A percentile compares a stretch with the other conserved stretches of the same genome.
Conservation (phyloP, 2,888 invertebrate genomes). For the Coecobrya sp. region DNA sequence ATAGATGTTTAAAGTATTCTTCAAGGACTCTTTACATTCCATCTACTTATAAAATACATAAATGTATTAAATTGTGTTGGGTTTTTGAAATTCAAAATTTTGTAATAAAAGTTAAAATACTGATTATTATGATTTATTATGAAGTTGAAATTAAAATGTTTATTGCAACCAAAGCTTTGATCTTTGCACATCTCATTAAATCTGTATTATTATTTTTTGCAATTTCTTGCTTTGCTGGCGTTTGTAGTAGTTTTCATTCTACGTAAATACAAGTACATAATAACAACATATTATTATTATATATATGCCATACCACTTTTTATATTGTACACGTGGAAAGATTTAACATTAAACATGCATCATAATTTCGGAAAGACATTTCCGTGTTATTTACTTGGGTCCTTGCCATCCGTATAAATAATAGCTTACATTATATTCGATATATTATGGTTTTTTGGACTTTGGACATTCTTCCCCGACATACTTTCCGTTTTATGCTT, state of each 20-base stretch:
- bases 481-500: not conserved
- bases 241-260: too few relatives aligned
- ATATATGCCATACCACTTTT: too few relatives aligned
- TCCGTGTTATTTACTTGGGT: slow-evolving; percentile 13
- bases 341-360: not conserved
- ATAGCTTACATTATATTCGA: not conserved
- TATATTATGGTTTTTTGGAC: too few relatives aligned
- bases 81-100: slow-evolving; percentile 26
- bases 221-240: too few relatives aligned
- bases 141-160: slow-evolving; percentile 34
- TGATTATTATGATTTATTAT: not conserved
- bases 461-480: not conserved
- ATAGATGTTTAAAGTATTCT: not conserved
- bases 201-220: too few relatives aligned
- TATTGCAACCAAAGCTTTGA: too few relatives aligned
- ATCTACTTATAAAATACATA: not conserved
- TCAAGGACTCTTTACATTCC: slow-evolving; percentile 24
- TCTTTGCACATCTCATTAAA: too few relatives aligned
- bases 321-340: not conserved
- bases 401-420: not conserved
- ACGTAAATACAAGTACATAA: too few relatives aligned
- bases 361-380: slow-evolving; percentile 4
- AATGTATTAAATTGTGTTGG: not conserved
- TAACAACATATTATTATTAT: too few relatives aligned
- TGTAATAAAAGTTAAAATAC: slow-evolving; percentile 29